Percentiles rank a stretch among this genome's conserved stretches.
Evolutionary conservation across 2,797 vertebrate genomes (phyloP).

Genomic region (Bufotes viridis): DNA sequence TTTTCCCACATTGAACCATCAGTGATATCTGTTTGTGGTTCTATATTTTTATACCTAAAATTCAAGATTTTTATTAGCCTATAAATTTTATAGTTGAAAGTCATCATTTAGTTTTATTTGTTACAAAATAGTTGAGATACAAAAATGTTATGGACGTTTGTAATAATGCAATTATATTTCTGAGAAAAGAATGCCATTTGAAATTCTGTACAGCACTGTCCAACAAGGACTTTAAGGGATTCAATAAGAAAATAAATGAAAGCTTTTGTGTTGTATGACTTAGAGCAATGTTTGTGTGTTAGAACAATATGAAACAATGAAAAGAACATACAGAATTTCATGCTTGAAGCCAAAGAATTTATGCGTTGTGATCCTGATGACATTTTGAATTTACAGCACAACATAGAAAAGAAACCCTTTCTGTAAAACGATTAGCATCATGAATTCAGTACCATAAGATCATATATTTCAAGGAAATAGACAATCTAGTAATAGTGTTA

Average conservation of each 20-base stretch:
- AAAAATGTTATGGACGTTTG: background rate
- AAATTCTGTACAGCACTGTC: slow-evolving; percentile 19
- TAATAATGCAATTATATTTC: background rate
- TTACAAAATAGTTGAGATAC: background rate
- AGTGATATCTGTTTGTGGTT: too few species aligned
- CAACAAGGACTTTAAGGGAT: background rate
- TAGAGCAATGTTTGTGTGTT: slow-evolving; percentile 57
- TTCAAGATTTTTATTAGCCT: background rate
- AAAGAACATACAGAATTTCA: slow-evolving; percentile 57
- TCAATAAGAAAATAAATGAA: slow-evolving; percentile 23
- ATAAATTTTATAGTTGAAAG: background rate
- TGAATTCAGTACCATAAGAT: slow-evolving; percentile 17
- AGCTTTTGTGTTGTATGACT: slow-evolving; percentile 50
- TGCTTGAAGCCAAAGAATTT: slow-evolving; percentile 51
- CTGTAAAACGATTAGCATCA: slow-evolving; percentile 40
- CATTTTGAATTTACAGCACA: slow-evolving; percentile 53
- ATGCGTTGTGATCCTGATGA: slow-evolving; percentile 58
- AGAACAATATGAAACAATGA: slow-evolving; percentile 47
- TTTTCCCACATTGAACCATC: too few species aligned
- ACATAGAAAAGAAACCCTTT: slow-evolving; percentile 30
- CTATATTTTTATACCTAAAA: background rate
- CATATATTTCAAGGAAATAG: slow-evolving; percentile 13
- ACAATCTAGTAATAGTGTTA: background rate
- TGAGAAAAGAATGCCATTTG: background rate
- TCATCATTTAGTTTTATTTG: background rate